Conservation (phyloP, 2,113 vertebrate species). For the Ahaetulla prasina region DNA sequence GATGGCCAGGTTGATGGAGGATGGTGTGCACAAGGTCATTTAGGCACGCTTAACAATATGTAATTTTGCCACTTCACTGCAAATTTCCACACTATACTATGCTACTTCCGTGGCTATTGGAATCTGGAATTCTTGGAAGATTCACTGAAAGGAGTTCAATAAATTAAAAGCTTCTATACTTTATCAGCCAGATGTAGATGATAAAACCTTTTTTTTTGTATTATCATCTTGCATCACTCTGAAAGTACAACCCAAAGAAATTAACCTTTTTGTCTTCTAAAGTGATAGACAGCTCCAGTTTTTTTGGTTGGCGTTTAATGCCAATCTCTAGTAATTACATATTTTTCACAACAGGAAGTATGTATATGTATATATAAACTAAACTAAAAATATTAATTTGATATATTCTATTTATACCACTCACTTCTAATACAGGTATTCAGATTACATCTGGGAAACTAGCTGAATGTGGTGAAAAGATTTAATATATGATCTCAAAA, state of each 20-base stretch:
- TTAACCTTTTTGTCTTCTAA: neutral
- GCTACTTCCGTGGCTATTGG: neutral
- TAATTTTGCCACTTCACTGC: neutral
- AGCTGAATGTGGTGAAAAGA: neutral
- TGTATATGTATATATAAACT: neutral
- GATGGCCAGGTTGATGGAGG: neutral
- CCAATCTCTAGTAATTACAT: neutral
- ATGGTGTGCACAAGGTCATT: neutral
- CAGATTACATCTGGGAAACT: neutral
- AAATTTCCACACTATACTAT: neutral
- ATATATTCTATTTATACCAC: neutral
- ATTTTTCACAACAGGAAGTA: neutral
- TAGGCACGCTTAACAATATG: neutral
- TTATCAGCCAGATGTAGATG: neutral
- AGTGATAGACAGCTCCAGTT: neutral
- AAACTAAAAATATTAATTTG: neutral
- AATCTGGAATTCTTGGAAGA: neutral
- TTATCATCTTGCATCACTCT: neutral
- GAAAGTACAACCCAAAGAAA: neutral
- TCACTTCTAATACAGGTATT: neutral
- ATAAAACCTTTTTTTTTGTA: neutral
- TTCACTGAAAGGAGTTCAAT: neutral
- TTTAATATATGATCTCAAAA: neutral
- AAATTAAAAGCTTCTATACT: neutral
- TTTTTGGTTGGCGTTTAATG: neutral